Evolutionary conservation across 2,797 vertebrate species (phyloP).

Genomic region (Xenentodon cancila): DNA sequence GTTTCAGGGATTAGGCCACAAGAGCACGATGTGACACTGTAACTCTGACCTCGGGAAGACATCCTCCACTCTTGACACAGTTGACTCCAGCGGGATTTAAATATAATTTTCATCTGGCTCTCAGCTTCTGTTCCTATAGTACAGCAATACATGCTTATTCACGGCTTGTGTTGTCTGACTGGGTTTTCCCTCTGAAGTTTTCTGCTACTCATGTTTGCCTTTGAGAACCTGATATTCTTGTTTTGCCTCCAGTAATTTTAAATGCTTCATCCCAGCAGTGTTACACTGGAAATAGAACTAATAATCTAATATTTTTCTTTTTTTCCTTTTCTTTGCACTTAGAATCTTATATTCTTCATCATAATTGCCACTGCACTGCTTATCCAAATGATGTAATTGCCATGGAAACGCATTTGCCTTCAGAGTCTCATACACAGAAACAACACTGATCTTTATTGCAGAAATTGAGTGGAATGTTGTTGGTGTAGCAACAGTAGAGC

Average conservation of each 20-base stretch:
- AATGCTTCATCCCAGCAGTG: constrained; percentile 18
- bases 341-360: constrained; percentile 16
- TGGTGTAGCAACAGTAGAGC: constrained; percentile 3
- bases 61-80: constrained; percentile 12
- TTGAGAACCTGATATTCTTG: constrained; percentile 13
- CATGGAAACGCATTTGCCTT: constrained; percentile 34
- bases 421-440: constrained; percentile 8
- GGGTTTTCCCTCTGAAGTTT: constrained; percentile 9
- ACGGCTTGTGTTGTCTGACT: constrained; percentile 19
- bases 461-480: constrained; percentile 7
- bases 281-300: background rate
- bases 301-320: background rate
- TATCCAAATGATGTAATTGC: constrained; percentile 37
- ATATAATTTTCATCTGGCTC: constrained; percentile 11
- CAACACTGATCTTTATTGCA: constrained; percentile 6
- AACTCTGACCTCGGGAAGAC: constrained; percentile 18
- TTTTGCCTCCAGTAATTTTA: constrained; percentile 6
- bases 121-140: constrained; percentile 5
- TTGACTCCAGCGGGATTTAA: constrained; percentile 13
- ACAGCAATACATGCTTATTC: constrained; percentile 20
- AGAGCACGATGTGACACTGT: constrained; percentile 20
- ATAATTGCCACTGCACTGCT: constrained; percentile 21
- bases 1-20: constrained; percentile 39
- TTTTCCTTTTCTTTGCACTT: constrained; percentile 5
- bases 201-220: constrained; percentile 37